Conservation (phyloP, 2,888 invertebrate genomes). For the Cheilosia variabilis region DNA sequence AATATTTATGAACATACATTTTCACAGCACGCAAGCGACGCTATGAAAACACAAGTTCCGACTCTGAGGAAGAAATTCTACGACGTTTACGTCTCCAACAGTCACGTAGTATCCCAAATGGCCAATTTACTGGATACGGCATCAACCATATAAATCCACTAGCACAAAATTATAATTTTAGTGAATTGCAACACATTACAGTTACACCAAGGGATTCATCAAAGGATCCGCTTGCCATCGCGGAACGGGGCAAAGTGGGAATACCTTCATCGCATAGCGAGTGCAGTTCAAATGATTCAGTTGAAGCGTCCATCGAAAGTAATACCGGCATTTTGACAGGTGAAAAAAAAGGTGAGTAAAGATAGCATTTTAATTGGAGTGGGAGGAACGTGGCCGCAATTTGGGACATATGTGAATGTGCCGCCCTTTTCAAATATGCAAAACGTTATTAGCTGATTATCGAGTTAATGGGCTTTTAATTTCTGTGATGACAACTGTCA, state of each 20-base stretch:
- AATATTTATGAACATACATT: neutral
- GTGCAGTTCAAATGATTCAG: constrained; percentile 83
- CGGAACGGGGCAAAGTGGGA: constrained; percentile 83
- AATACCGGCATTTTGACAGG: constrained; percentile 82
- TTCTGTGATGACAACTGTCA: no score
- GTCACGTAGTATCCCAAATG: constrained; percentile 82
- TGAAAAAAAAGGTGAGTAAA: constrained; percentile 81
- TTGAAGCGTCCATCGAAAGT: constrained; percentile 83
- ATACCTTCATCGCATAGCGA: constrained; percentile 83
- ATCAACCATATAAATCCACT: constrained; percentile 81
- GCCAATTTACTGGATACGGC: constrained; percentile 81
- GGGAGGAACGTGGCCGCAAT: neutral
- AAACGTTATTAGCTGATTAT: neutral
- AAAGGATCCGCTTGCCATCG: constrained; percentile 83
- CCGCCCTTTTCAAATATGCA: constrained; percentile 16
- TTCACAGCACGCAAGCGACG: constrained; percentile 81
- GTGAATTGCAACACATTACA: constrained; percentile 82
- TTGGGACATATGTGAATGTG: neutral
- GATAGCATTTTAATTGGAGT: neutral
- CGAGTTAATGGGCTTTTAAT: neutral
- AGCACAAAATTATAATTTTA: constrained; percentile 81
- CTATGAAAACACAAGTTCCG: constrained; percentile 86
- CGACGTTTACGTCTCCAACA: constrained; percentile 85
- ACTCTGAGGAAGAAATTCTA: constrained; percentile 89
- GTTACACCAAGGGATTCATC: constrained; percentile 80